Conservation (phyloP, 2,888 invertebrate genomes). For the Corythucha ciliata region DNA sequence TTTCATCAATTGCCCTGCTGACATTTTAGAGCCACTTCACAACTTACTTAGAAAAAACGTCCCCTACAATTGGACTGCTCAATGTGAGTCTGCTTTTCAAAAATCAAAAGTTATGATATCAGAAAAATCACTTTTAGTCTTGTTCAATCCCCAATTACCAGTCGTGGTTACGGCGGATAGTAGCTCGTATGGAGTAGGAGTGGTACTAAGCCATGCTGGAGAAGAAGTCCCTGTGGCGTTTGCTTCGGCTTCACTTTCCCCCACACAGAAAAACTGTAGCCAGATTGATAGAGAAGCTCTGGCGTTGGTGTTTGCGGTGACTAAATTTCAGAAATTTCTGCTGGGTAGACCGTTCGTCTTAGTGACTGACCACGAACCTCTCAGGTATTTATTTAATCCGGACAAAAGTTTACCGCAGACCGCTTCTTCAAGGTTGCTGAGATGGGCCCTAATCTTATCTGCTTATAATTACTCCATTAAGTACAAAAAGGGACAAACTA, state of each 20-base stretch:
- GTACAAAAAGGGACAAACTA: background rate
- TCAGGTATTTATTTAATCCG: slow-evolving; percentile 1
- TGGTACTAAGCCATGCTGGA: slow-evolving; percentile 30
- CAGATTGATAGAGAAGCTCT: slow-evolving; percentile 6
- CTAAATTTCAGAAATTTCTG: slow-evolving; percentile 12
- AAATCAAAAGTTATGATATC: slow-evolving; percentile 25
- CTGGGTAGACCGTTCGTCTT: background rate
- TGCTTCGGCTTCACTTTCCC: background rate
- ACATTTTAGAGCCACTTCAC: slow-evolving; percentile 9
- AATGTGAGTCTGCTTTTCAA: slow-evolving; percentile 9
- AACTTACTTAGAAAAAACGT: slow-evolving; percentile 14
- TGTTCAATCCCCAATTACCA: slow-evolving; percentile 32
- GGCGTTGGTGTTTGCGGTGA: slow-evolving; percentile 5
- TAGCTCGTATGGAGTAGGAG: slow-evolving; percentile 32
- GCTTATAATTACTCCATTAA: background rate
- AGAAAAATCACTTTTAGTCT: slow-evolving; percentile 33
- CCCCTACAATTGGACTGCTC: slow-evolving; percentile 3
- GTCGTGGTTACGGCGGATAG: slow-evolving; percentile 36
- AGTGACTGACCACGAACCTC: slow-evolving; percentile 1
- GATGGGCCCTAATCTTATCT: slow-evolving; percentile 1
- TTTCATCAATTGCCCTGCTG: slow-evolving; percentile 6
- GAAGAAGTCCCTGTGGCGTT: slow-evolving; percentile 4
- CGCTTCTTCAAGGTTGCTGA: background rate
- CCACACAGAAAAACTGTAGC: background rate
- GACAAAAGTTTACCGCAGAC: background rate